Evolutionary conservation across 2,888 invertebrate species (phyloP), one percentile per base, ranked within the genome.

Genomic region (Emmelina monodactyla): DNA sequence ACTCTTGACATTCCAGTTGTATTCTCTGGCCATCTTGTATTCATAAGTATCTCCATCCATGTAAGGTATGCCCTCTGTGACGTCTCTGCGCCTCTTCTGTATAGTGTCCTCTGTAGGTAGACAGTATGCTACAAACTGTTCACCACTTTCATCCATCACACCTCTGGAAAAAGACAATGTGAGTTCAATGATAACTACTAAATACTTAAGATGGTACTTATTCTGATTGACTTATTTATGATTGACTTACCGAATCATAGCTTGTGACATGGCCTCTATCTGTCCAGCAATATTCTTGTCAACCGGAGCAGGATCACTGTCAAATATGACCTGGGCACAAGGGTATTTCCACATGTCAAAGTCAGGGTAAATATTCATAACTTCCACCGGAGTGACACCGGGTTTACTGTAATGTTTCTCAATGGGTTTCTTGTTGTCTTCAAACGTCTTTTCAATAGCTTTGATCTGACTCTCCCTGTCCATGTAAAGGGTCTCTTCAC

Each of bases 1-100:
- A 67, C 95, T 97, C 70, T 98, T 97, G 13, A 98, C 97, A 59
- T 97, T 97, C 98, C 98, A 99, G 62, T 97, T 97, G 66, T 99
- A 99, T 62, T 99, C 98, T 42, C 99, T 84, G 0, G 97, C 94
- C 88, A 99, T 92, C 67, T 92, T 91, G 58, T 98, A 99, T 51
- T 98, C 97, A 56, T 99, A 99, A 35, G 92, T 92, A 46, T 93
- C 91, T 1, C 90, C 94, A 30, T 95, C 95, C 58, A 88, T 87
- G 61, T 94, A 96, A 0, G 92, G 87, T 12, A 91, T 79, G 16
- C 81, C 84, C 31, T 88, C 88, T 0, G 84, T 82, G 33, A 89
- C 84, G 56, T 98, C 97, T 28, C 88, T 83, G 37, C 92, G 87
- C 16, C 97, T 84, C 71, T 98, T 97, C 45, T 86, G 85, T 46